These are phyloP conservation scores for Drosophila incognita DNA, from an alignment of 2,888 invertebrate genomes.

Conservation along the genomic window DNA sequence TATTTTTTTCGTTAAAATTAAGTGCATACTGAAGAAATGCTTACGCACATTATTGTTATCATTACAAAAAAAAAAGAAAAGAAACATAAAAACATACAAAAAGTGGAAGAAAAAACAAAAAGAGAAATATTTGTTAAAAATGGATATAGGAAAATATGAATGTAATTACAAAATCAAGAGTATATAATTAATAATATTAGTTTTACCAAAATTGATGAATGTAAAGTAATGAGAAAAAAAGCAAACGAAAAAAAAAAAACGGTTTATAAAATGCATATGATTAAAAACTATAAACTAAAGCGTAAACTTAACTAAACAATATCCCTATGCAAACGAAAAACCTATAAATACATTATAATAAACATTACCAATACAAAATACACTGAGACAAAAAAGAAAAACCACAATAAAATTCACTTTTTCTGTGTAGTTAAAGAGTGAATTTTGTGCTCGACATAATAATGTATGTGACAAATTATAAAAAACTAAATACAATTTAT, in stretches of 20 bases:
- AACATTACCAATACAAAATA: slow-evolving; percentile 35
- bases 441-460: slow-evolving; percentile 45
- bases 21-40: slow-evolving; percentile 54
- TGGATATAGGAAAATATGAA: slow-evolving; percentile 46
- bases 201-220: slow-evolving; percentile 78
- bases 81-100: slow-evolving; percentile 22
- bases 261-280: slow-evolving; percentile 71
- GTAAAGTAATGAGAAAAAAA: slow-evolving; percentile 55
- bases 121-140: slow-evolving; percentile 64
- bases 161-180: slow-evolving; percentile 46
- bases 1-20: slow-evolving; percentile 41
- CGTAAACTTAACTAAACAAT: slow-evolving; percentile 69
- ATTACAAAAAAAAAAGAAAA: slow-evolving; percentile 42
- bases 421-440: slow-evolving; percentile 57
- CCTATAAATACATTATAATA: slow-evolving; percentile 48
- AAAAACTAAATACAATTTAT: slow-evolving; percentile 23
- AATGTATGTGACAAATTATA: slow-evolving; percentile 17
- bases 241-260: slow-evolving; percentile 38
- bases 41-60: slow-evolving; percentile 79
- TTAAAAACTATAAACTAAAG: slow-evolving; percentile 64
- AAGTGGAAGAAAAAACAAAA: slow-evolving; percentile 38
- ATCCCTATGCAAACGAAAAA: slow-evolving; percentile 62
- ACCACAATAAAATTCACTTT: slow-evolving; percentile 36
- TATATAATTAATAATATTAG: slow-evolving; percentile 70
- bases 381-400: slow-evolving; percentile 54